These are phyloP conservation scores for Talpa occidentalis DNA, from an alignment of 2,113 vertebrate genomes.

Conservation along the genomic window DNA sequence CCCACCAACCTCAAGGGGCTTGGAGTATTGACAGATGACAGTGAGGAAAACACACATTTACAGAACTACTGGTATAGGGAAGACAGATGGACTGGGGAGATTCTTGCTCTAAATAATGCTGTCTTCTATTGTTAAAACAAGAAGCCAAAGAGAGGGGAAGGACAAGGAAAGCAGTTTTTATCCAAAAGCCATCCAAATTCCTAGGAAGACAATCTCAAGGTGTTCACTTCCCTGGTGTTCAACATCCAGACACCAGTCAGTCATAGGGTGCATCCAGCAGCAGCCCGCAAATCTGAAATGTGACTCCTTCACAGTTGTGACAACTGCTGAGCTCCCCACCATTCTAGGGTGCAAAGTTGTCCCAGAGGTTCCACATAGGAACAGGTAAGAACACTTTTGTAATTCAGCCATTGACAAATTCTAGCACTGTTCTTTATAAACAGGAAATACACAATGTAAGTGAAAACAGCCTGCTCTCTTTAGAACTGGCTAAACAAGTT, in stretches of 20 bases:
- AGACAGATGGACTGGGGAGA: conserved; percentile 16
- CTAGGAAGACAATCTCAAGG: background rate
- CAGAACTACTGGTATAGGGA: background rate
- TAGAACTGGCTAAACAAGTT: background rate
- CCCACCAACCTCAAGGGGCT: background rate
- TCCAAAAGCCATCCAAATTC: background rate
- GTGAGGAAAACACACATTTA: conserved; percentile 2
- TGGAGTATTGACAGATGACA: background rate
- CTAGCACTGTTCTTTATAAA: background rate
- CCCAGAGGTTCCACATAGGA: background rate
- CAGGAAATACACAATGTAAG: conserved; percentile 20
- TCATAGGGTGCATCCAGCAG: background rate
- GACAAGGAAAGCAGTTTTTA: background rate
- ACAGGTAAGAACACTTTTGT: background rate
- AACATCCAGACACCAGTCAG: background rate
- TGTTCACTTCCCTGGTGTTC: background rate
- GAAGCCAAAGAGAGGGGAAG: background rate
- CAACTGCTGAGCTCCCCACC: background rate
- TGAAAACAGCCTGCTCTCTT: background rate
- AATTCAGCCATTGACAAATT: background rate
- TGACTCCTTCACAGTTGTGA: background rate
- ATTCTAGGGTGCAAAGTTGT: background rate
- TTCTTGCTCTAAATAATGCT: background rate
- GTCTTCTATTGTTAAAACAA: conserved; percentile 8
- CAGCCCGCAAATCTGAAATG: background rate